Base-by-base conservation (phyloP, 2,888 invertebrate genomes). In the Himalopsyche japonica region DNA sequence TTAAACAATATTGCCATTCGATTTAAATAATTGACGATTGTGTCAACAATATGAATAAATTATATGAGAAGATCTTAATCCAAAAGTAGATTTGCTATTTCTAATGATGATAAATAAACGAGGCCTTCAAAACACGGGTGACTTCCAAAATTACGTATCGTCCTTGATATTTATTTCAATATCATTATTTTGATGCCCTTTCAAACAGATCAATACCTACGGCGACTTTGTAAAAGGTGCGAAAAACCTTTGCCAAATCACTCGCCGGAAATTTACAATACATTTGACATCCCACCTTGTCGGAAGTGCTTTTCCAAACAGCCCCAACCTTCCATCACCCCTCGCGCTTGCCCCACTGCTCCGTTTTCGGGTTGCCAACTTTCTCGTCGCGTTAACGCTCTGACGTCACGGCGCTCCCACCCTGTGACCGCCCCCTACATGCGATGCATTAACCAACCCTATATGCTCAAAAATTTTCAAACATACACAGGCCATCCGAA, bases 241-340 rank as follows among this genome's bases (percentile, higher is more conserved):
- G 15, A 70, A 70, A 70, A 70, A 70, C 70, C 70, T 70, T 70
- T 70, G 47, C 80, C 76, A 83, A 83, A 83, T 83, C 80, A 49
- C 48, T 83, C 76, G 64, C 83, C 83, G 83, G 83, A 83, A 80
- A 83, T 83, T 83, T 80, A 80, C 83, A 83, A 83, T 80, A 80
- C 80, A 48, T 57, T 37, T 57, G 64, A 80, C 80, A 30, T 76
- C 32, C 64, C 70, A 47, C 76, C 57, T 27, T 76, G 34, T 30
- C 57, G 70, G 70, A 70, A 70, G 70, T 70, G 70, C 70, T 70
- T 70, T 57, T 15, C 27, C 70, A 15, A 70, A 70, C 70, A 27
- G 70, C 24, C 70, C 80, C 80, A 32, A 32, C 18, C 76, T 27
- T 37, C 83, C 80, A 34, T 76, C 32, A 32, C 57, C 24, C 57